Conservation (phyloP, 1,140 invertebrate genomes). For the Dolichoris vasculosae region DNA sequence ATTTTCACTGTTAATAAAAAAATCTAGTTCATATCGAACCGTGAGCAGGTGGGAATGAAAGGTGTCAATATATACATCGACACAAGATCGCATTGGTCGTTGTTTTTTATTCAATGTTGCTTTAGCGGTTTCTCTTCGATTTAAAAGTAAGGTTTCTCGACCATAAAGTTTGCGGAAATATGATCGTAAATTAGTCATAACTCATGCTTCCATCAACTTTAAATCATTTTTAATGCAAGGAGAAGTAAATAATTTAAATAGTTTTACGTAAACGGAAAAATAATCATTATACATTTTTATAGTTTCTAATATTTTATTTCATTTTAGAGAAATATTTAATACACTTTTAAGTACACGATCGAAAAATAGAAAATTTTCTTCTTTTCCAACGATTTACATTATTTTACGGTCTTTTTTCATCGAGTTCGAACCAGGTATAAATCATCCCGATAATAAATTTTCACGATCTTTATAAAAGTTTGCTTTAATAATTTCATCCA, state of each 20-base stretch:
- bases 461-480: not conserved
- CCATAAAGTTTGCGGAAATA: not conserved
- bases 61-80: not conserved
- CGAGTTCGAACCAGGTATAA: not conserved
- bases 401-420: too few species aligned
- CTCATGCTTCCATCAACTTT: not conserved
- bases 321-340: too few species aligned
- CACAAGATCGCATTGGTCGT: not conserved
- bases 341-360: too few species aligned
- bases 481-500: not conserved
- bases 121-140: not conserved
- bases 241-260: not conserved
- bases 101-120: not conserved
- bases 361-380: too few species aligned
- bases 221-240: not conserved
- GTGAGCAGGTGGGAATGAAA: not conserved
- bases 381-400: too few species aligned
- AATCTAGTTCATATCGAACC: not conserved
- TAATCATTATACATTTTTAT: too few species aligned
- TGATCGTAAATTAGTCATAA: not conserved
- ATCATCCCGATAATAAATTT: not conserved
- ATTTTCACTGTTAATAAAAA: not conserved
- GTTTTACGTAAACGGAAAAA: too few species aligned
- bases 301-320: too few species aligned
- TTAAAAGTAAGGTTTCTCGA: not conserved